These are phyloP conservation scores for Drosophila nigromelanica DNA, from an alignment of 1,140 invertebrate species.

Conservation along the genomic window DNA sequence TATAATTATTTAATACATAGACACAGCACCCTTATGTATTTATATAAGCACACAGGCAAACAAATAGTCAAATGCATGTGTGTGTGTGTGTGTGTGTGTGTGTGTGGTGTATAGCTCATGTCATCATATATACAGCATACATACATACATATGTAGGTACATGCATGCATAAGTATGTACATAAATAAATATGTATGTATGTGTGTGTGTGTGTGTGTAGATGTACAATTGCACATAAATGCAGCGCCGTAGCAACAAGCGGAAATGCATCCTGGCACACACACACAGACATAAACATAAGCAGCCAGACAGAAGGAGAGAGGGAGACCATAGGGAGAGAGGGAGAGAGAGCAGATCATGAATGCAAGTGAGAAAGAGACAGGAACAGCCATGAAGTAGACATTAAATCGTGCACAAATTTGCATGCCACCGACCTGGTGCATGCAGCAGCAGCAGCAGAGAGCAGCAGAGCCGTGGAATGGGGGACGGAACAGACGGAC, in stretches of 20 bases:
- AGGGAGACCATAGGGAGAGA: slow-evolving; percentile 1
- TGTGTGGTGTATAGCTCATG: not conserved
- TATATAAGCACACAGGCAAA: not conserved
- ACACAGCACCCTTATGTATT: slow-evolving; percentile 1
- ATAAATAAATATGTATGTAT: not conserved
- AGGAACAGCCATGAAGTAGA: slow-evolving; percentile 50
- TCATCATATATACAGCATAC: not conserved
- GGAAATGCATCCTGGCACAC: slow-evolving; percentile 61
- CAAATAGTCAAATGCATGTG: not conserved
- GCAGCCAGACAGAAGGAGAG: slow-evolving; percentile 56
- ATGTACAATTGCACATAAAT: slow-evolving; percentile 37
- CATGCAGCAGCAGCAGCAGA: slow-evolving; percentile 5
- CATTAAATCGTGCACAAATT: slow-evolving; percentile 69
- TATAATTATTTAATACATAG: not conserved
- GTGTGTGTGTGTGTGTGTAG: not conserved
- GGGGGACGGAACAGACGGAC: not conserved
- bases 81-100: not conserved
- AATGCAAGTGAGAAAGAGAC: slow-evolving; percentile 11
- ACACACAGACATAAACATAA: slow-evolving; percentile 36
- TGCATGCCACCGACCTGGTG: slow-evolving; percentile 42
- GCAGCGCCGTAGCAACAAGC: slow-evolving; percentile 54
- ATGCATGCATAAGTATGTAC: slow-evolving; percentile 3
- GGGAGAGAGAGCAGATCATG: slow-evolving; percentile 9
- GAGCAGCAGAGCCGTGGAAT: too few species aligned
- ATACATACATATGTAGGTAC: slow-evolving; percentile 2